These are phyloP conservation scores for Apamea epomidion DNA, from an alignment of 2,888 invertebrate genomes.

Conservation along the genomic window DNA sequence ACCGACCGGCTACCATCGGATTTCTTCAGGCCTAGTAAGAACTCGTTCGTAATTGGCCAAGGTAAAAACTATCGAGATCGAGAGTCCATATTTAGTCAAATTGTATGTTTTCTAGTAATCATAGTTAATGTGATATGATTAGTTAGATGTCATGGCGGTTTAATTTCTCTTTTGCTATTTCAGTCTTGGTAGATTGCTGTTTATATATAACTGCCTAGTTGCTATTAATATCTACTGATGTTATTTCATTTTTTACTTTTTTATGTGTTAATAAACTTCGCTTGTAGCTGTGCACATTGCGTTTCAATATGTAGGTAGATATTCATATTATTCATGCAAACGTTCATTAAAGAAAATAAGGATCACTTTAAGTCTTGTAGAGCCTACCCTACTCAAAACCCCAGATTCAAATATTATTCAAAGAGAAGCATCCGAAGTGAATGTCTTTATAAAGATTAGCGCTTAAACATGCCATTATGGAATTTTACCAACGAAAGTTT, in stretches of 20 bases:
- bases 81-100: constrained; percentile 55
- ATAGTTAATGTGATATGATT: constrained; percentile 56
- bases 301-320: not conserved
- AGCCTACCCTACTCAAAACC: not conserved
- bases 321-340: not conserved
- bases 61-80: constrained; percentile 36
- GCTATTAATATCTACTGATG: not conserved
- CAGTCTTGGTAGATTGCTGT: not conserved
- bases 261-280: not conserved
- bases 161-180: constrained; percentile 61
- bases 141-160: constrained; percentile 37
- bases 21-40: constrained; percentile 35
- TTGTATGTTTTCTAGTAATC: constrained; percentile 60
- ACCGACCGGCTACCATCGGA: constrained; percentile 17
- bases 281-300: not conserved
- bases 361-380: not conserved
- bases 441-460: not conserved
- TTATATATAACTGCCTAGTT: not conserved
- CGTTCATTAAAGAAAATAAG: not conserved
- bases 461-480: constrained; percentile 1
- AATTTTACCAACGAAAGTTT: constrained; percentile 44
- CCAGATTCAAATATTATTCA: not conserved
- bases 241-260: not conserved
- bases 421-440: not conserved
- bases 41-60: constrained; percentile 49